Evolutionary conservation across 2,888 invertebrate genomes (phyloP).

Genomic region (Pristionchus fissidentatus): DNA sequence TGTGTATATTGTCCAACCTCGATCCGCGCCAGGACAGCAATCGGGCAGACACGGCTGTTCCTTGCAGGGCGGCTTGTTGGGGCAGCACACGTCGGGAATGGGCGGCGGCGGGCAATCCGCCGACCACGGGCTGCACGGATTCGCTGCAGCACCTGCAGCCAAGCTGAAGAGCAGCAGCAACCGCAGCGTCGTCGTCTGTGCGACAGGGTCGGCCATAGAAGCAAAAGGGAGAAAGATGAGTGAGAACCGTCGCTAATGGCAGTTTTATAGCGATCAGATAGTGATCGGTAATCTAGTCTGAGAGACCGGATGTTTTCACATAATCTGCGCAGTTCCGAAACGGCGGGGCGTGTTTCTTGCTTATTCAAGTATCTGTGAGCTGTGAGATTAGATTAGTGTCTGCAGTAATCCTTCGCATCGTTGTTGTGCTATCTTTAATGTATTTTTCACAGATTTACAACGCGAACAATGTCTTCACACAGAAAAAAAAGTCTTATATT

Average conservation of each 20-base stretch:
- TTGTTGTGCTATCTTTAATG: too few relatives aligned
- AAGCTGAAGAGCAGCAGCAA: not conserved
- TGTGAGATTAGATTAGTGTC: too few relatives aligned
- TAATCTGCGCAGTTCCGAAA: too few relatives aligned
- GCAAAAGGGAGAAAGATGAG: not conserved
- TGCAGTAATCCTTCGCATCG: too few relatives aligned
- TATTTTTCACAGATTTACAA: too few relatives aligned
- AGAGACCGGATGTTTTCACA: not conserved
- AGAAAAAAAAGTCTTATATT: too few relatives aligned
- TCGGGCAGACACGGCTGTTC: slow-evolving; percentile 18
- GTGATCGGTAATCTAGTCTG: too few relatives aligned
- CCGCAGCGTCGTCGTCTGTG: not conserved
- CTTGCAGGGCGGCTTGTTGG: not conserved
- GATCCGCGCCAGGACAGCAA: slow-evolving; percentile 3
- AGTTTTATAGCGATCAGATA: not conserved
- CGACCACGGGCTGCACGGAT: not conserved
- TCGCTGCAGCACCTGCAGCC: not conserved
- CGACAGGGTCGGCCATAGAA: not conserved
- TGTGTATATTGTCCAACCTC: not conserved
- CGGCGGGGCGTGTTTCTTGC: too few relatives aligned
- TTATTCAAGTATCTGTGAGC: too few relatives aligned
- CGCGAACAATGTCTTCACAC: too few relatives aligned
- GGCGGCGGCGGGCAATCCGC: not conserved
- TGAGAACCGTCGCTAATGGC: not conserved
- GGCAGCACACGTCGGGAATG: slow-evolving; percentile 14